phyloP scores from a whole-genome alignment of 1,140 invertebrate species.

The Eulimnadia texana region DNA sequence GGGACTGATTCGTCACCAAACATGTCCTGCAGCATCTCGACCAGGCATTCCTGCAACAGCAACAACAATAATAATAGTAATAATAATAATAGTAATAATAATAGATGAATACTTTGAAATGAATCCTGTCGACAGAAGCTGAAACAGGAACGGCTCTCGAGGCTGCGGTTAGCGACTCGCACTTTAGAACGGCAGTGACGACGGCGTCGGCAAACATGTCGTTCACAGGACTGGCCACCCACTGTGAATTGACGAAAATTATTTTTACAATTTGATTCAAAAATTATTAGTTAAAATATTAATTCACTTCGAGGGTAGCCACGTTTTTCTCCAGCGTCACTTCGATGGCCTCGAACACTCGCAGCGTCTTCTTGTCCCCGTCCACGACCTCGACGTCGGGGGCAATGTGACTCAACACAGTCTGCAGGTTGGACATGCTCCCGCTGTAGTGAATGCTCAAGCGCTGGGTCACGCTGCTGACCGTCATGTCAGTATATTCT shows the following conservation, averaged over 20 bases:
- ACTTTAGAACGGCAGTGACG: constrained; percentile 63
- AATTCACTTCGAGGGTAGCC: constrained; percentile 54
- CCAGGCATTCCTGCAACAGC: constrained; percentile 57
- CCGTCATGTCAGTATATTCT: constrained; percentile 92
- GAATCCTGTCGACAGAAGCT: constrained; percentile 60
- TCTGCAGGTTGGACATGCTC: constrained; percentile 57
- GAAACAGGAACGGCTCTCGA: constrained; percentile 41
- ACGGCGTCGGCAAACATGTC: constrained; percentile 97
- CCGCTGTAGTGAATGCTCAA: constrained; percentile 77
- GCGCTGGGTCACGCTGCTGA: constrained; percentile 79
- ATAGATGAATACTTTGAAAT: constrained; percentile 48
- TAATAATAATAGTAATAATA: not conserved
- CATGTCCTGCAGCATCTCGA: constrained; percentile 82
- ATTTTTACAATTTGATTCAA: not conserved
- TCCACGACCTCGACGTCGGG: constrained; percentile 60
- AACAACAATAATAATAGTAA: constrained; percentile 3
- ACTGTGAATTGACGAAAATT: constrained; percentile 44
- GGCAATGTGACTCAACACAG: constrained; percentile 67
- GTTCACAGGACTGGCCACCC: constrained; percentile 84
- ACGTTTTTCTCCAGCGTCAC: constrained; percentile 69
- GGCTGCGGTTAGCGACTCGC: constrained; percentile 44
- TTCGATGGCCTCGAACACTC: constrained; percentile 53
- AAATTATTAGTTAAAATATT: not conserved
- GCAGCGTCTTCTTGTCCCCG: constrained; percentile 53
- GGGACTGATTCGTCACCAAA: constrained; percentile 89